A percentile compares a stretch with the other conserved stretches of the same genome.
These are phyloP conservation scores for Crenichthys baileyi DNA, from an alignment of 2,797 vertebrate genomes.

Conservation along the genomic window DNA sequence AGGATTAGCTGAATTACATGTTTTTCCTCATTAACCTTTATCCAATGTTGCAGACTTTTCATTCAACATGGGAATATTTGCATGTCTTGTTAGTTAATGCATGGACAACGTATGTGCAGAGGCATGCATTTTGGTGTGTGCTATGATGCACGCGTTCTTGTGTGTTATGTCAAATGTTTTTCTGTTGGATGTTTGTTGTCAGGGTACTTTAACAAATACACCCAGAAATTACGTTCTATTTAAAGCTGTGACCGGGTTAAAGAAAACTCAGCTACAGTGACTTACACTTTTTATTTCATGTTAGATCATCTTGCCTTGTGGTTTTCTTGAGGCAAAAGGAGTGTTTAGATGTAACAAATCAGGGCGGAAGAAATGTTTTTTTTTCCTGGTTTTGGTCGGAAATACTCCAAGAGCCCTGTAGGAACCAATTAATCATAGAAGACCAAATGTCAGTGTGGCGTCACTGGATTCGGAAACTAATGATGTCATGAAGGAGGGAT, in stretches of 20 bases:
- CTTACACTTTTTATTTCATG: slow-evolving; percentile 30
- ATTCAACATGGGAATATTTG: slow-evolving; percentile 46
- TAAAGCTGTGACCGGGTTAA: slow-evolving; percentile 42
- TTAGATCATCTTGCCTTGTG: slow-evolving; percentile 45
- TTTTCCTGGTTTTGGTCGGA: slow-evolving; percentile 30
- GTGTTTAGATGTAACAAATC: slow-evolving; percentile 41
- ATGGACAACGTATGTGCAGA: not conserved
- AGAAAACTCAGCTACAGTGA: slow-evolving; percentile 47
- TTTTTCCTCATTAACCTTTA: slow-evolving; percentile 66
- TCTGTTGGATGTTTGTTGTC: slow-evolving; percentile 60
- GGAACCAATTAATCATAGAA: slow-evolving; percentile 60
- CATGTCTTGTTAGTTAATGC: slow-evolving; percentile 19
- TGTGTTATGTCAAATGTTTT: slow-evolving; percentile 35
- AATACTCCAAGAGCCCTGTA: slow-evolving; percentile 43
- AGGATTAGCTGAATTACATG: slow-evolving; percentile 64
- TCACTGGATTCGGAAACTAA: slow-evolving; percentile 52
- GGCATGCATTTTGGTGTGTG: slow-evolving; percentile 6
- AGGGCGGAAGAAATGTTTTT: slow-evolving; percentile 28
- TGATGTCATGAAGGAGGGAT: slow-evolving; percentile 44
- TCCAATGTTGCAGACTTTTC: slow-evolving; percentile 46
- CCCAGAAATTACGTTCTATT: slow-evolving; percentile 41
- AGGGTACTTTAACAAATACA: slow-evolving; percentile 50
- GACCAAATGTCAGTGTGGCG: slow-evolving; percentile 40
- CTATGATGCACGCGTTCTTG: not conserved
- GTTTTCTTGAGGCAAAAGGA: slow-evolving; percentile 24